Evolutionary conservation across 2,797 vertebrate genomes (phyloP).

Genomic region (Petrocephalus sullivani): DNA sequence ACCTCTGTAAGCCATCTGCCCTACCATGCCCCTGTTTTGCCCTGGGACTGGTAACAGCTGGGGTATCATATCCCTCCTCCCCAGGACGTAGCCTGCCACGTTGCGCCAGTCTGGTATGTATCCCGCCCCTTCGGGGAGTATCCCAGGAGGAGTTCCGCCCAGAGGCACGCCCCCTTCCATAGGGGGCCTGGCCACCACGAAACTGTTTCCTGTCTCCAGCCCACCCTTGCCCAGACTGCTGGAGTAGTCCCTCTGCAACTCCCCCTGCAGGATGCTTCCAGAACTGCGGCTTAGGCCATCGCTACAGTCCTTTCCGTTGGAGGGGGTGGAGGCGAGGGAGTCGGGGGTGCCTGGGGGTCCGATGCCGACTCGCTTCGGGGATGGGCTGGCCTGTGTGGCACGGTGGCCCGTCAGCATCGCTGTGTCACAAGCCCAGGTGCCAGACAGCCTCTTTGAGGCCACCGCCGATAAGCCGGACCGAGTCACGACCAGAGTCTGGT

Average conservation of each 20-base stretch:
- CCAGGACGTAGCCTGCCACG: constrained; percentile 57
- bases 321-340: constrained; percentile 28
- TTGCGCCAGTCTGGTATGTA: constrained; percentile 67
- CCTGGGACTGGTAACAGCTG: constrained; percentile 62
- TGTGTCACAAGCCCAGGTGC: constrained; percentile 68
- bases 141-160: constrained; percentile 43
- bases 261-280: constrained; percentile 53
- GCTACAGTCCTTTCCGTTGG: constrained; percentile 33
- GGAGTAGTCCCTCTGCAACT: constrained; percentile 59
- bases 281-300: constrained; percentile 42
- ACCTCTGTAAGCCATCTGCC: constrained; percentile 58
- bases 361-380: constrained; percentile 62
- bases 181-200: constrained; percentile 59
- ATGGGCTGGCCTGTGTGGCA: constrained; percentile 65
- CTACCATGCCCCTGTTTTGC: constrained; percentile 55
- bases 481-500: constrained; percentile 65
- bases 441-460: constrained; percentile 27
- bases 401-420: constrained; percentile 68
- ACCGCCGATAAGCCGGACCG: constrained; percentile 50
- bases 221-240: constrained; percentile 60
- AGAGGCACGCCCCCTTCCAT: constrained; percentile 56
- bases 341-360: constrained; percentile 56
- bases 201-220: constrained; percentile 67
- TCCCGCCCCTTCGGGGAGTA: constrained; percentile 57
- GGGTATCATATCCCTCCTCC: constrained; percentile 77